phyloP scores from a whole-genome alignment of 2,888 invertebrate species.

The Drosophila picticornis region DNA sequence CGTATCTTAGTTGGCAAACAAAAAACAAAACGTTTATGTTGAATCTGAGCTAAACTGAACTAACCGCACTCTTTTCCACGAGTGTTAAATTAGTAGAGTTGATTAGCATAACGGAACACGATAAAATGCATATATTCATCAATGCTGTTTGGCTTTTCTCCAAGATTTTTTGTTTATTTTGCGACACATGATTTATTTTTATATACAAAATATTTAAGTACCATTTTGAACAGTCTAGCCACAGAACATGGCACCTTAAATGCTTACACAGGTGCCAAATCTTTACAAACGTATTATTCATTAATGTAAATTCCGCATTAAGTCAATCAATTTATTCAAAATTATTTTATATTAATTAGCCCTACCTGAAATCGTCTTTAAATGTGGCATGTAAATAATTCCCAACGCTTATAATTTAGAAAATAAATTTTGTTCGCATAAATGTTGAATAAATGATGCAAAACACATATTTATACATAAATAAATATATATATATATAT shows the following conservation, averaged over 20 bases:
- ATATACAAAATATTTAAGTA: slow-evolving; percentile 10
- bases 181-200: not conserved
- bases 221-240: slow-evolving; percentile 12
- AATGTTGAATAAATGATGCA: slow-evolving; percentile 42
- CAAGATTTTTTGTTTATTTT: not conserved
- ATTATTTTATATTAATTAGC: slow-evolving; percentile 8
- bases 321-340: slow-evolving; percentile 12
- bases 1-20: not conserved
- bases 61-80: not conserved
- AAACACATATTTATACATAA: slow-evolving; percentile 5
- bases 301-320: slow-evolving; percentile 21
- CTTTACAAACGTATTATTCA: slow-evolving; percentile 10
- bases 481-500: not conserved
- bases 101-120: not conserved
- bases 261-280: slow-evolving; percentile 45
- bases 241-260: slow-evolving; percentile 28
- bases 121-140: not conserved
- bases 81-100: not conserved
- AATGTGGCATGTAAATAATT: slow-evolving; percentile 40
- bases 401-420: slow-evolving; percentile 35
- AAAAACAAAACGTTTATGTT: not conserved
- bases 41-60: not conserved
- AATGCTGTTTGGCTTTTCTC: not conserved
- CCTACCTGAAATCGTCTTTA: slow-evolving; percentile 19
- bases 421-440: slow-evolving; percentile 19